Base-by-base conservation (phyloP, 2,797 vertebrate genomes). In the Dromococcyx pavoninus region DNA sequence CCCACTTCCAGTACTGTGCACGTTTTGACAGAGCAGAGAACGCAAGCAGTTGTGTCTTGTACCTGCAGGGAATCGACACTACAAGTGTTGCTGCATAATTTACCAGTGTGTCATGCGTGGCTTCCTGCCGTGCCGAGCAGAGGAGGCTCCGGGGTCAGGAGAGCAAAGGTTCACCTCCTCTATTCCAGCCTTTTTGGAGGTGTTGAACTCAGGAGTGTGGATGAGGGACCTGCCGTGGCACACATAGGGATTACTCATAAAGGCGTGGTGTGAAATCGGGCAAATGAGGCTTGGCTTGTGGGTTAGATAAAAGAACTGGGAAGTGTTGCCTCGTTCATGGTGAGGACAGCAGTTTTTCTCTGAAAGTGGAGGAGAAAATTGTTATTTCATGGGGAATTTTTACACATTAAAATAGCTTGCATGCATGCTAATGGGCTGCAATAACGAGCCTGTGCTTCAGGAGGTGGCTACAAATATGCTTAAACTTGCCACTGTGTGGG, bases 341-440 rank as follows among this genome's bases (percentile, higher is more conserved):
- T 74, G 30, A 86, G 85, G 58, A 23, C 27, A 64, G 44, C 46
- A 67, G 24, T 7, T 43, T 74, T 82, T 16, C 44, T 35, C 18
- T 85, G 71, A 12, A 57, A 88, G 43, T 33, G 17, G 48, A 66
- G 86, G 89, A 81, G 88, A 93, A 96, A 96, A 96, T 95, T 2
- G 2, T 37, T 87, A 85, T 94, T 95, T 96, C 91, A 96, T 43
- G 94, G 95, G 67, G 56, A 46, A 54, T 92, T 94, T 81, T 92
- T 88, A 46, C 93, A 88, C 92, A 82, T 96, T 95, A 93, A 95
- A 94, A 94, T 91, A 19, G 33, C 85, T 89, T 30, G 69, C 48
- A 81, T 10, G 91, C 86, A 1, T 70, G 71, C 81, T 96, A 93
- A 93, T 77, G 71, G 86, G 16, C 76, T 84, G 60, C 39, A 79